Evolutionary conservation across 2,888 invertebrate genomes (phyloP), one percentile per base, ranked within the genome.

Genomic region (Drosophila subsilvestris): DNA sequence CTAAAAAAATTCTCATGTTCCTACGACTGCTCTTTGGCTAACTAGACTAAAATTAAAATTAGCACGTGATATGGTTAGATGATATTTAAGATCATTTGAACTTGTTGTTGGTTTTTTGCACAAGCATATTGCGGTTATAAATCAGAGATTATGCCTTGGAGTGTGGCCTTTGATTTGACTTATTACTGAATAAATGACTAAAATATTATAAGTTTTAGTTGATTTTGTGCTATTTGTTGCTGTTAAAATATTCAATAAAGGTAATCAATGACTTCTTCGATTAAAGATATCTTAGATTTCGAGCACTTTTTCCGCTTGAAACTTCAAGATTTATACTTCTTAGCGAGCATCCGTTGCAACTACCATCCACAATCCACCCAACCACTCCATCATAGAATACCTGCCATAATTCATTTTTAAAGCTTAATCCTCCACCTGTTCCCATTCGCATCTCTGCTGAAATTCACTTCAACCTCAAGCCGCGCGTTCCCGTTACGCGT

Each of bases 351-450:
- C 14, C 37, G 37, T 5, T 14, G 14, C 2, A n/a, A n/a, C 37
- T 37, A 27, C 27, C 1, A 27, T 27, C 27, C 8, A 2, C 27
- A 27, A 2, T 3, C 0, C 0, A 0, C 27, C 2, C 27, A 9
- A 27, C 27, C 14, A 14, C 14, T 37, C 37, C 14, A 37, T 2
- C 37, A 2, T n/a, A 7, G 37, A 14, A 14, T 37, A 37, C 14
- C 37, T 14, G 37, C 5, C 3, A 55, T 27, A 27, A 18, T 27
- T 4, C 18, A 27, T 25, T 8, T 1, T 2, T n/a, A 3, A 7
- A 20, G 5, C 32, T 14, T 27, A 56, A 17, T 45, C 44, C 29
- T 60, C 10, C 20, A 32, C 58, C 58, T 57, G 29, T 22, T 14
- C 17, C 17, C 43, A 9, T 7, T 17, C 9, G 3, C 5, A 5